Conservation (phyloP, 2,797 vertebrate species). For the Dipus sagitta region DNA sequence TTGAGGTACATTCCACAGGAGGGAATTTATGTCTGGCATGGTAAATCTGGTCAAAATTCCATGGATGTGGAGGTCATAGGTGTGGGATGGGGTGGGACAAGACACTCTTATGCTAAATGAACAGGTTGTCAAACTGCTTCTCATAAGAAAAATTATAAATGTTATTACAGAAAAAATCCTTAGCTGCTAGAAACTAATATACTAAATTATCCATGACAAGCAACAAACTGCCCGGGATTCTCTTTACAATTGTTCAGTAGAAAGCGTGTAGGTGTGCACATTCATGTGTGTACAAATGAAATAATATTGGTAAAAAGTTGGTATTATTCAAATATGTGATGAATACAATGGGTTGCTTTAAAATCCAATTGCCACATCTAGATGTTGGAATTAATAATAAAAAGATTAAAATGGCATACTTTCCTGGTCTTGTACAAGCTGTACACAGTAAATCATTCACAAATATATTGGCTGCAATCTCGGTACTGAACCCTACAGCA, state of each 20-base stretch:
- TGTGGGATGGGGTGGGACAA: too few species aligned
- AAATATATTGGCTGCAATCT: not conserved
- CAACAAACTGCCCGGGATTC: not conserved
- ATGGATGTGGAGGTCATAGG: too few species aligned
- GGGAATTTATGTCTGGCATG: too few species aligned
- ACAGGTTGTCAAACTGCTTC: too few species aligned
- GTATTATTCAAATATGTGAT: not conserved
- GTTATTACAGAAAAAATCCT: not conserved
- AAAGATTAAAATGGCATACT: conserved; percentile 18
- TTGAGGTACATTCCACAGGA: too few species aligned
- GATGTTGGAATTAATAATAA: conserved; percentile 1
- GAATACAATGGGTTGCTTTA: not conserved
- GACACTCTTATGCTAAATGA: too few species aligned
- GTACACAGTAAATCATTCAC: not conserved
- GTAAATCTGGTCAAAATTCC: too few species aligned
- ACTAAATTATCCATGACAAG: not conserved
- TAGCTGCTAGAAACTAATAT: not conserved
- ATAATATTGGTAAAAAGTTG: not conserved
- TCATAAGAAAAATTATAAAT: not conserved
- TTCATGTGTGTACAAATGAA: not conserved
- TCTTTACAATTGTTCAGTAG: not conserved
- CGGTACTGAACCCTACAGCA: conserved; percentile 32
- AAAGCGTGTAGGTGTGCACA: not conserved
- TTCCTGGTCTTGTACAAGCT: not conserved
- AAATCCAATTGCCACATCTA: not conserved